A percentile compares a stretch with the other conserved stretches of the same genome.
phyloP scores from a whole-genome alignment of 2,888 invertebrate genomes.

The Andrena praecox region DNA sequence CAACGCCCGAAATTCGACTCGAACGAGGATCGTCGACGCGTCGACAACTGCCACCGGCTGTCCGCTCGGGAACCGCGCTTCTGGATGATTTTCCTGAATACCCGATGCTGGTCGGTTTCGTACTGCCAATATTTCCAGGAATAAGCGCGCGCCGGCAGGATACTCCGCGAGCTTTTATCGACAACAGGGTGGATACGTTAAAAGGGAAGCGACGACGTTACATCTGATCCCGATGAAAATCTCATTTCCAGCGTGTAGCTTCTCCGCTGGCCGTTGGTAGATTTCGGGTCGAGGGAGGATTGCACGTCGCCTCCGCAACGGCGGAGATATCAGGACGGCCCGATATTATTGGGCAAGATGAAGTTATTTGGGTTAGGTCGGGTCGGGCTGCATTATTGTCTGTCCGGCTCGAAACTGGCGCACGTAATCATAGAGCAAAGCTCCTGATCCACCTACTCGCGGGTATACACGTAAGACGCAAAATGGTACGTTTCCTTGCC shows the following conservation, averaged over 20 bases:
- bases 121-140: slow-evolving; percentile 9
- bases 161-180: slow-evolving; percentile 11
- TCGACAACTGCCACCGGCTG: too few species aligned
- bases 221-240: slow-evolving; percentile 67
- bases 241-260: slow-evolving; percentile 65
- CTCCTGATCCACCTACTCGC: slow-evolving; percentile 70
- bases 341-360: slow-evolving; percentile 73
- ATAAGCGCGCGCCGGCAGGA: slow-evolving; percentile 17
- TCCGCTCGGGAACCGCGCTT: too few species aligned
- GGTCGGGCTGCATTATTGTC: slow-evolving; percentile 72
- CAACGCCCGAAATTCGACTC: neutral
- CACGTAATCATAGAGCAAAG: slow-evolving; percentile 76
- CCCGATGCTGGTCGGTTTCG: neutral
- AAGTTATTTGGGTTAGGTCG: slow-evolving; percentile 76
- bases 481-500: slow-evolving; percentile 67
- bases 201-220: slow-evolving; percentile 38
- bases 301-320: slow-evolving; percentile 45
- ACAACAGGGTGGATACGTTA: slow-evolving; percentile 19
- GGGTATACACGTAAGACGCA: slow-evolving; percentile 66
- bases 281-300: slow-evolving; percentile 63
- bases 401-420: slow-evolving; percentile 70
- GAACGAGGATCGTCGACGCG: neutral
- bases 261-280: slow-evolving; percentile 32
- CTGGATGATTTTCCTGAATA: neutral
- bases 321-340: slow-evolving; percentile 63